phyloP scores from a whole-genome alignment of 2,888 invertebrate species.

The Acanthopleura granulata region DNA sequence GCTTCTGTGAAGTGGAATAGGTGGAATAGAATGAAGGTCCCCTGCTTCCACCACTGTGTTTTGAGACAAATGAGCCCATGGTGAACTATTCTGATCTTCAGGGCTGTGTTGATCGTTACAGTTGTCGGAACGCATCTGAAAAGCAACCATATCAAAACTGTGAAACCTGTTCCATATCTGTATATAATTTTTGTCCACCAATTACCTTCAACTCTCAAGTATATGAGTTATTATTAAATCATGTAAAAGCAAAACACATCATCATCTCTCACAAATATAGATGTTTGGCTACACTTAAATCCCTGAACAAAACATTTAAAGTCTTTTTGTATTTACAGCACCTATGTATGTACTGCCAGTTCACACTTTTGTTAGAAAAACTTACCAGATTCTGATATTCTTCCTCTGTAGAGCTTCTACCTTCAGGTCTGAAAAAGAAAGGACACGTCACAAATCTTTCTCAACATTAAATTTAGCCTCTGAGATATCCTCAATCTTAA shows the following conservation, averaged over 20 bases:
- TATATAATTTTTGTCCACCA: no score
- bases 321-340: no score
- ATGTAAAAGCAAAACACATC: no score
- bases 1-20: background rate
- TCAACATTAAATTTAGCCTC: no score
- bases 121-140: background rate
- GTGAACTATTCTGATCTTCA: background rate
- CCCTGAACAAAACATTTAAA: no score
- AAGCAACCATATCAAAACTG: background rate
- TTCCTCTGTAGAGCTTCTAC: conserved; percentile 4
- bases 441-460: no score
- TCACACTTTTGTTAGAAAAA: background rate
- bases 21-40: background rate
- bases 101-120: conserved; percentile 5
- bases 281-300: no score
- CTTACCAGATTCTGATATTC: background rate
- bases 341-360: background rate
- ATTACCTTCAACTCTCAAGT: no score
- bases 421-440: conserved; percentile 1
- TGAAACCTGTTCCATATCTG: background rate
- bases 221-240: no score
- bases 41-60: background rate
- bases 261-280: no score
- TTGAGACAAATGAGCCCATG: background rate
- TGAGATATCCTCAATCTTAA: no score